Evolutionary conservation across 2,888 invertebrate genomes (phyloP).

Genomic region (Eupelmus urozonus): DNA sequence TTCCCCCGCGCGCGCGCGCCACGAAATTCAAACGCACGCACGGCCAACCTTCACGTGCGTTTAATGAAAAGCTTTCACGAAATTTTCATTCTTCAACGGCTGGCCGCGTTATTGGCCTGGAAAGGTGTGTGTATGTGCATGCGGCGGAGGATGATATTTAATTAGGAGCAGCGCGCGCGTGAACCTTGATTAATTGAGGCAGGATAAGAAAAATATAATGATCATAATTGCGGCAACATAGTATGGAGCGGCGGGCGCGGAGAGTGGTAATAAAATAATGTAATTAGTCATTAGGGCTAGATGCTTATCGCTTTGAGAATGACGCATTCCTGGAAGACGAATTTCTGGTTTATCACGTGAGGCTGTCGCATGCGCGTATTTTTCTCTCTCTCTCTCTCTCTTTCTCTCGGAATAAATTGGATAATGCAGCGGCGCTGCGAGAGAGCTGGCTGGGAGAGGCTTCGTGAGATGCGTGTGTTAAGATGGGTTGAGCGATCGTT

Average conservation of each 20-base stretch:
- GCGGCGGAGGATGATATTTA: slow-evolving; percentile 18
- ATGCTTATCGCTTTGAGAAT: slow-evolving; percentile 56
- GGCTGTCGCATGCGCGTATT: slow-evolving; percentile 14
- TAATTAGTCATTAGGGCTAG: slow-evolving; percentile 50
- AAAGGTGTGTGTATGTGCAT: no score
- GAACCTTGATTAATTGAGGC: slow-evolving; percentile 49
- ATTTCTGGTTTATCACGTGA: slow-evolving; percentile 48
- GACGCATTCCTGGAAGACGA: slow-evolving; percentile 55
- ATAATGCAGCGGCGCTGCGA: no score
- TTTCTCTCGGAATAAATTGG: slow-evolving; percentile 54
- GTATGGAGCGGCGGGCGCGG: no score
- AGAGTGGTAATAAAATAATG: slow-evolving; percentile 54
- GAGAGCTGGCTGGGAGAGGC: no score
- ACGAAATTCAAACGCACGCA: background rate
- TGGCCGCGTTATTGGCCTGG: slow-evolving; percentile 9
- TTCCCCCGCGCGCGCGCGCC: background rate
- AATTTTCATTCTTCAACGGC: background rate
- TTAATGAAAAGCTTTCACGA: background rate
- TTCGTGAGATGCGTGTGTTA: background rate
- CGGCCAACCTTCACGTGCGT: no score
- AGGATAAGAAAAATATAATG: slow-evolving; percentile 20
- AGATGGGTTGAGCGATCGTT: no score
- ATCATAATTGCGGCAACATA: slow-evolving; percentile 51
- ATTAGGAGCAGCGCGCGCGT: slow-evolving; percentile 26
- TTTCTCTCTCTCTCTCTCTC: slow-evolving; percentile 15